These are phyloP conservation scores for Ianthella basta DNA, from an alignment of 37 sponge, comb jelly and placozoan genomes.

Conservation along the genomic window DNA sequence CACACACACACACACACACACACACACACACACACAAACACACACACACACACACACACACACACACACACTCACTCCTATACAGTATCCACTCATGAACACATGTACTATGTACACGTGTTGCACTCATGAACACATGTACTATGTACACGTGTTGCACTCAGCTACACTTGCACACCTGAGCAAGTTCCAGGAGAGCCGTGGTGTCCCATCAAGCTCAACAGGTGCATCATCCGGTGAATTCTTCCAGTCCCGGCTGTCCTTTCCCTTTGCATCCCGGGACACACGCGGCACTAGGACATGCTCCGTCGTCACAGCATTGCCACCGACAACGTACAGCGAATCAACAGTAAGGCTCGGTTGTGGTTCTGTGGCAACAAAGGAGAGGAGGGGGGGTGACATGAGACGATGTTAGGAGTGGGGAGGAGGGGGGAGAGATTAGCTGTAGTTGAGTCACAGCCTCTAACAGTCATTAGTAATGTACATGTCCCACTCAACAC, in stretches of 20 bases:
- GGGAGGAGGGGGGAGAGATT: background rate
- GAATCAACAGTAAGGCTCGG: conserved; percentile 40
- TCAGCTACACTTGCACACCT: conserved; percentile 34
- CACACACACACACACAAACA: no score
- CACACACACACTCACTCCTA: no score
- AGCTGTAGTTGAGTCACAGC: no score
- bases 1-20: conserved; percentile 43
- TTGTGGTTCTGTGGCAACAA: conserved; percentile 20
- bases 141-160: background rate
- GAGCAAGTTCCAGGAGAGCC: conserved; percentile 70
- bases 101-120: background rate
- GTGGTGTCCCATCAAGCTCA: conserved; percentile 46
- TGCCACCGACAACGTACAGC: conserved; percentile 61
- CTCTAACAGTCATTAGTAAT: no score
- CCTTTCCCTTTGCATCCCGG: conserved; percentile 48
- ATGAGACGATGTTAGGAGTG: background rate
- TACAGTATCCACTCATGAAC: no score
- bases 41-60: no score
- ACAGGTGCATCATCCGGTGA: conserved; percentile 78
- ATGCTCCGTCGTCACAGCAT: conserved; percentile 56
- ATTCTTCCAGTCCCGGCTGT: background rate
- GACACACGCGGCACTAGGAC: conserved; percentile 44
- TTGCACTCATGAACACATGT: background rate
- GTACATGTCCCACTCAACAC: no score
- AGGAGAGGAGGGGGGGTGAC: background rate